Evolutionary conservation across 2,113 vertebrate species (phyloP).

Genomic region (Corydoras maculifer): DNA sequence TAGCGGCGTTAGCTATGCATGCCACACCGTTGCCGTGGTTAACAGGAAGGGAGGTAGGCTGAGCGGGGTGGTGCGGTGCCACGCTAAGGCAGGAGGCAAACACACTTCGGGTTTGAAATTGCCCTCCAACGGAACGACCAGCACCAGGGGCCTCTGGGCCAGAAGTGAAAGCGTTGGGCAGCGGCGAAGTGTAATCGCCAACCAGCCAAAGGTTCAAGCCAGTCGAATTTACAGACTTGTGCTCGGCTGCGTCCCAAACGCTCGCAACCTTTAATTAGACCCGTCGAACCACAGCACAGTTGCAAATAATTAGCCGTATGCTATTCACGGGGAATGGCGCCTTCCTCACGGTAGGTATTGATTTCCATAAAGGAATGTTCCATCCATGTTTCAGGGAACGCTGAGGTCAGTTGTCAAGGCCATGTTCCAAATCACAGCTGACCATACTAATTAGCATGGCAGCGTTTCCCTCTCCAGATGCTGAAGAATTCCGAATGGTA

Average conservation of each 20-base stretch:
- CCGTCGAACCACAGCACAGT: background rate
- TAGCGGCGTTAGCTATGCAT: constrained; percentile 91
- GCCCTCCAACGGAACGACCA: constrained; percentile 38
- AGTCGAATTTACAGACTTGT: background rate
- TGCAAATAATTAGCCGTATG: constrained; percentile 1
- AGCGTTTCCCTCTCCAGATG: no score
- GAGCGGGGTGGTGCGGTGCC: constrained; percentile 69
- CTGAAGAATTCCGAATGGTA: no score
- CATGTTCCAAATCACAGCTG: no score
- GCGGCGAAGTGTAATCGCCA: background rate
- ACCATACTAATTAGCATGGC: no score
- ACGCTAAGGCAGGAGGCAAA: constrained; percentile 76
- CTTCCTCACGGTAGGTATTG: background rate
- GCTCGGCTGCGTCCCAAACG: background rate
- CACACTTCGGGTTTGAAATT: constrained; percentile 73
- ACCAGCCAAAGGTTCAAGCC: background rate
- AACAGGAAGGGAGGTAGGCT: constrained; percentile 60
- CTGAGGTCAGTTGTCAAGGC: no score
- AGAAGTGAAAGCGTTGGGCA: constrained; percentile 19
- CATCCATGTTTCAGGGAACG: no score
- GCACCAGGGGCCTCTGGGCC: constrained; percentile 31
- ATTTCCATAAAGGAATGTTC: background rate
- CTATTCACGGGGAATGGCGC: background rate
- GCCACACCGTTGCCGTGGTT: constrained; percentile 90
- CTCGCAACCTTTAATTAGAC: constrained; percentile 9